A percentile compares a stretch with the other conserved stretches of the same genome.
Conservation (phyloP, 1,140 invertebrate genomes). For the Marisa cornuarietis region DNA sequence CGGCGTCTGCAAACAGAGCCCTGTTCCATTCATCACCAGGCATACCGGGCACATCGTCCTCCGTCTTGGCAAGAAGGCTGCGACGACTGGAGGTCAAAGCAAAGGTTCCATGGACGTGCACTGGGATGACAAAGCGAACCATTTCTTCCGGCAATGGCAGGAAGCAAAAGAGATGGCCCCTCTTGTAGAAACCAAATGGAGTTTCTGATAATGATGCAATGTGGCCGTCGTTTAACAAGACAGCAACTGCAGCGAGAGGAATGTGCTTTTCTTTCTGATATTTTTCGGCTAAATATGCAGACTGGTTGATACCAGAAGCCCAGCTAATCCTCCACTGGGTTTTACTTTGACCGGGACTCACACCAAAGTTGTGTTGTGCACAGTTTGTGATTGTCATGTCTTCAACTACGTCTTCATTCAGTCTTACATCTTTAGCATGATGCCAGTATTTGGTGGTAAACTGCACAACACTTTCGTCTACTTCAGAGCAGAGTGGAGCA, state of each 20-base stretch:
- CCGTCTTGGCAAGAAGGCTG: constrained; percentile 22
- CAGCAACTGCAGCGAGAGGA: constrained; percentile 38
- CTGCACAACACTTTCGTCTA: not conserved
- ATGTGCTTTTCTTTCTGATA: constrained; percentile 18
- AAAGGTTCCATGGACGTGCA: constrained; percentile 49
- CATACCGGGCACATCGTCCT: constrained; percentile 28
- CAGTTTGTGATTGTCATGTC: not conserved
- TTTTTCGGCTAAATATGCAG: not conserved
- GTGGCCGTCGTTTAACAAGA: constrained; percentile 8
- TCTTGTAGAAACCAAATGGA: constrained; percentile 11
- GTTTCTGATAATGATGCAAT: not conserved
- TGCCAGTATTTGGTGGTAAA: not conserved
- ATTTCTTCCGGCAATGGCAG: constrained; percentile 37
- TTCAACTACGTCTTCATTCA: constrained; percentile 6
- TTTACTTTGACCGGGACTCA: not conserved
- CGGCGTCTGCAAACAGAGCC: constrained; percentile 26
- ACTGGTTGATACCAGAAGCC: constrained; percentile 32
- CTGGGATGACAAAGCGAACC: constrained; percentile 18
- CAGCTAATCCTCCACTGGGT: constrained; percentile 38
- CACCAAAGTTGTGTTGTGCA: constrained; percentile 1
- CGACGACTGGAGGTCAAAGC: constrained; percentile 38
- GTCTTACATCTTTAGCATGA: not conserved
- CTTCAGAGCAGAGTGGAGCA: not conserved
- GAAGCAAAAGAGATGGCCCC: constrained; percentile 36
- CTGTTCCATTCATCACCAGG: constrained; percentile 43